Base-by-base conservation (phyloP, 2,888 invertebrate species). In the Apamea anceps region DNA sequence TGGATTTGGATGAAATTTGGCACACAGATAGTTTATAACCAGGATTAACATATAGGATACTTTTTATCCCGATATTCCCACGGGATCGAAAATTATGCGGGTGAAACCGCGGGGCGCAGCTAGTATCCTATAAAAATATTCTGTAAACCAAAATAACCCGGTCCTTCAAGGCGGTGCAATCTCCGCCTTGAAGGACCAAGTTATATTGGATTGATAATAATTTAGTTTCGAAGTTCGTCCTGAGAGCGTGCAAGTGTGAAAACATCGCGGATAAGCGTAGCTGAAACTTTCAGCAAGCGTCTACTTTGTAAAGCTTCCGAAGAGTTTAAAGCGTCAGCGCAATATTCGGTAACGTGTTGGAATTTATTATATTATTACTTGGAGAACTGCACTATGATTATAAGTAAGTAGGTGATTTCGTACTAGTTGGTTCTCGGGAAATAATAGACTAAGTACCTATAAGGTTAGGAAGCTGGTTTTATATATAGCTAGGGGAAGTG, bases 181-280 rank as follows among this genome's bases (percentile, higher is more conserved):
- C 5, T 37, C 12, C 28, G 37, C 32, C 25, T 15, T 28, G 21
- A 57, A 51, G 32, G n/a, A 25, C 51, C 65, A 85, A 65, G 28
- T 80, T 57, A 80, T 3, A 65, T 65, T 65, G n/a, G 32, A 32
- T 18, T 51, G 32, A 66, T n/a, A 42, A 21, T 89, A 84, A 85
- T 87, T 85, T 73, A 87, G 77, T 85, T 80, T 42, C 21, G 60
- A 85, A 89, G 67, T 87, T 82, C 57, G 57, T 77, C 66, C 67
- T 72, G 8, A 37, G 63, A 77, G 12, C 73, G 77, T 57, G 74
- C 67, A 57, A 86, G 57, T 75, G 75, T 51, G 37, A 83, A 86
- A 51, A 42, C 57, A 21, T 42, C 18, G 32, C 15, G 76, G 77
- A 82, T 83, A 60, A 81, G 18, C 28, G 62, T 1, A 15, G 51